Conservation (phyloP, 2,888 invertebrate species). For the Arrhopalites spinosus region DNA sequence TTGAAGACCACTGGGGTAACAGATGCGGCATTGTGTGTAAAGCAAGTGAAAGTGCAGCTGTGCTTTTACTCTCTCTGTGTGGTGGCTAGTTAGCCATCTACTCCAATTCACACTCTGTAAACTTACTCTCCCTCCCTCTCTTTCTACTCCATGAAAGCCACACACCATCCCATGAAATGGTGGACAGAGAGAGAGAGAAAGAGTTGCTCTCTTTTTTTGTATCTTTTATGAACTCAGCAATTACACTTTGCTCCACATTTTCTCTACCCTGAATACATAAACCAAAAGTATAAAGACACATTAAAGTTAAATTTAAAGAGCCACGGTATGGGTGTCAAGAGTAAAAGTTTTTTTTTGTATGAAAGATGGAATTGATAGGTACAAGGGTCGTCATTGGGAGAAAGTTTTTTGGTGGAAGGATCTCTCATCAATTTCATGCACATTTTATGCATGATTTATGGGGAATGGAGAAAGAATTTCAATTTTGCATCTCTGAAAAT, state of each 20-base stretch:
- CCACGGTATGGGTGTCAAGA: neutral
- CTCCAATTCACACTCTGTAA: neutral
- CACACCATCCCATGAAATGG: neutral
- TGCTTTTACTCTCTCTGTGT: neutral
- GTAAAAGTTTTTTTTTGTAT: too few relatives aligned
- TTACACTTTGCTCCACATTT: neutral
- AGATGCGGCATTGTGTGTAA: too few relatives aligned
- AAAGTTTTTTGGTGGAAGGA: constrained; percentile 10
- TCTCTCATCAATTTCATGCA: constrained; percentile 47
- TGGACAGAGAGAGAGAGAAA: neutral
- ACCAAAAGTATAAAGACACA: neutral
- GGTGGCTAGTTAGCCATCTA: too few relatives aligned
- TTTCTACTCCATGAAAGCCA: neutral
- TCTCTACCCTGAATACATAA: neutral
- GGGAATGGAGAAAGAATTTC: constrained; percentile 50
- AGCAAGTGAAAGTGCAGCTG: neutral
- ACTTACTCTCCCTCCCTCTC: neutral
- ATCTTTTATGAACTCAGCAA: neutral
- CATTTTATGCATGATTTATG: constrained; percentile 52
- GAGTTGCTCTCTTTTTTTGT: neutral
- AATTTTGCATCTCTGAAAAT: constrained; percentile 48
- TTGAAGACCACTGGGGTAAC: constrained; percentile 15
- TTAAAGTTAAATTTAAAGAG: neutral
- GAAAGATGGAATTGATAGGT: neutral
- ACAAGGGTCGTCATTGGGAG: neutral